Conservation (phyloP, 2,797 vertebrate genomes). For the Lagorchestes hirsutus region DNA sequence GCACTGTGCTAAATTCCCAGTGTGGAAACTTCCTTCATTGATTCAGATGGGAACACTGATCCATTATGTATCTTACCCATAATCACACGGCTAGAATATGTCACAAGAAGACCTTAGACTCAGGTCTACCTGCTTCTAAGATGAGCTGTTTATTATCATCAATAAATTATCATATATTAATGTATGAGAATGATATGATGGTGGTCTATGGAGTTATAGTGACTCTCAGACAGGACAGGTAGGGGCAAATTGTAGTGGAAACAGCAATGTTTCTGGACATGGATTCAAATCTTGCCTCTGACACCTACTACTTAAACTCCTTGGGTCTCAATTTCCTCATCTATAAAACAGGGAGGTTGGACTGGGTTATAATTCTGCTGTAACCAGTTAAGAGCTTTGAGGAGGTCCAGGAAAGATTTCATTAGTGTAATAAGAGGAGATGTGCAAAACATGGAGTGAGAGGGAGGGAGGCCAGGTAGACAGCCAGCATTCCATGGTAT, state of each 20-base stretch:
- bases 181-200: not conserved
- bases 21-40: fast-evolving
- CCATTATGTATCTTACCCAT: not conserved
- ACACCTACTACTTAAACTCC: not conserved
- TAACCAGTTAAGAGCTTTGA: not conserved
- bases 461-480: not conserved
- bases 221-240: not conserved
- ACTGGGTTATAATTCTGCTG: not conserved
- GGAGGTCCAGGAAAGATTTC: not conserved
- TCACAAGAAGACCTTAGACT: not conserved
- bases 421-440: not conserved
- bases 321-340: not conserved
- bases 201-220: not conserved
- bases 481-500: not conserved
- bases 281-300: not conserved
- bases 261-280: not conserved
- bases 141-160: not conserved
- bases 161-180: not conserved
- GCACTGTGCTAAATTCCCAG: fast-evolving
- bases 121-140: not conserved
- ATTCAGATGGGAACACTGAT: not conserved
- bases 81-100: not conserved
- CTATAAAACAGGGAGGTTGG: not conserved
- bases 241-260: not conserved
- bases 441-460: not conserved